Evolutionary conservation across 2,797 vertebrate genomes (phyloP).

Genomic region (Clarias platycephalus): DNA sequence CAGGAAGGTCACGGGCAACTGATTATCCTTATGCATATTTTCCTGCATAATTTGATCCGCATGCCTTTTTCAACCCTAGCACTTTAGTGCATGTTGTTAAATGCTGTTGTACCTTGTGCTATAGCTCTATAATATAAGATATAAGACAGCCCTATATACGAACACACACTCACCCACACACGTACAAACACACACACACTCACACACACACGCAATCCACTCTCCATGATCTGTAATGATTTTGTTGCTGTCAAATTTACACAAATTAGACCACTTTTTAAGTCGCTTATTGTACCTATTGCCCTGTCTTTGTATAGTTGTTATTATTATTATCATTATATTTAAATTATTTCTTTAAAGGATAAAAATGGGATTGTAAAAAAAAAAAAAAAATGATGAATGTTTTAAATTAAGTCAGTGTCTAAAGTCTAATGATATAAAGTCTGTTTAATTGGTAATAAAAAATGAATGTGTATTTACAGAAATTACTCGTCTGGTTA

Average conservation of each 20-base stretch:
- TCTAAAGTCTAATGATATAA: conserved; percentile 75
- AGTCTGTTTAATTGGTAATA: conserved; percentile 77
- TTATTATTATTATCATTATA: conserved; percentile 61
- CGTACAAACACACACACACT: not conserved
- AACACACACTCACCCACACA: conserved; percentile 7
- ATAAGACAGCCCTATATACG: conserved; percentile 57
- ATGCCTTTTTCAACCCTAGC: conserved; percentile 88
- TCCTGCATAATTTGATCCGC: conserved; percentile 74
- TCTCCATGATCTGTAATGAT: conserved; percentile 61
- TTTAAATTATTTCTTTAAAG: conserved; percentile 69
- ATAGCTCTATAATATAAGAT: conserved; percentile 70
- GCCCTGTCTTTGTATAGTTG: conserved; percentile 83
- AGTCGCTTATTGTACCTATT: conserved; percentile 80
- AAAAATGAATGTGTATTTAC: conserved; percentile 82
- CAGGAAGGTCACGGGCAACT: conserved; percentile 52
- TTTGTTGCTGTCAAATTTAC: conserved; percentile 80
- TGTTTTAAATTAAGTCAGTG: conserved; percentile 81
- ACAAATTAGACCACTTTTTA: conserved; percentile 79
- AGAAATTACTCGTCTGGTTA: conserved; percentile 50
- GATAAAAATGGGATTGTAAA: conserved; percentile 73
- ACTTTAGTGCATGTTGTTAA: conserved; percentile 92
- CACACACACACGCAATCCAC: conserved; percentile 10
- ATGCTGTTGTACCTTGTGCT: conserved; percentile 76
- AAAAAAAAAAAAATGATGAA: conserved; percentile 71
- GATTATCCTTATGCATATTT: conserved; percentile 75